Conservation (phyloP, 2,797 vertebrate genomes). For the Sebastes vulpes region DNA sequence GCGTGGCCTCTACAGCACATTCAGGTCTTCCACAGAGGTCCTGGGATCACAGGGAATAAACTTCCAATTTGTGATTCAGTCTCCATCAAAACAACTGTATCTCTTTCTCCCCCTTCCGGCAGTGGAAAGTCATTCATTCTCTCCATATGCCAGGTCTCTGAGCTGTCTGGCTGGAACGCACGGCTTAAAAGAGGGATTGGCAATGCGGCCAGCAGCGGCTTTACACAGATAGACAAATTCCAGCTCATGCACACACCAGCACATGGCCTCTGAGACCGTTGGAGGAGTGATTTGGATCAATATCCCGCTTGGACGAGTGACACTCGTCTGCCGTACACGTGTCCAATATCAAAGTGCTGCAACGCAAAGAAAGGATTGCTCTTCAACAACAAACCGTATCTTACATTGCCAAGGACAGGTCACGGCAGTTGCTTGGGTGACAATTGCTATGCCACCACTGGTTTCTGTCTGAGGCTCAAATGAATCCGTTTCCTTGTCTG, state of each 20-base stretch:
- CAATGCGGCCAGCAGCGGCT: conserved; percentile 20
- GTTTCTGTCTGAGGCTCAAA: conserved; percentile 9
- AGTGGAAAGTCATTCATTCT: conserved; percentile 40
- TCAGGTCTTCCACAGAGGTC: conserved; percentile 23
- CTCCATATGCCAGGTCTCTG: conserved; percentile 24
- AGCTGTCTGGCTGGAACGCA: conserved; percentile 24
- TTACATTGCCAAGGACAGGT: background rate
- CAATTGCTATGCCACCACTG: conserved; percentile 56
- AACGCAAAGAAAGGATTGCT: conserved; percentile 17
- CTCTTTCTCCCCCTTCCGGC: conserved; percentile 7
- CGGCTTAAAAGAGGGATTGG: conserved; percentile 58
- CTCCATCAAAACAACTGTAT: conserved; percentile 36
- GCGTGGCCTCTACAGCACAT: conserved; percentile 22
- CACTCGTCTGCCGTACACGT: conserved; percentile 54
- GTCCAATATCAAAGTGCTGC: conserved; percentile 24
- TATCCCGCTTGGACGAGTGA: conserved; percentile 39
- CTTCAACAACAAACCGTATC: conserved; percentile 21
- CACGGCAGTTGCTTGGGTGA: conserved; percentile 22
- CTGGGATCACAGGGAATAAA: conserved; percentile 49
- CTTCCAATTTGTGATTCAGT: conserved; percentile 38
- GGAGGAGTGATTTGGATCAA: conserved; percentile 61
- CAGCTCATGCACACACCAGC: conserved; percentile 31
- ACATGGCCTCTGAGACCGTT: conserved; percentile 50
- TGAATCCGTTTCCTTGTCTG: background rate
- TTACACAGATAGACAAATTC: conserved; percentile 46